Evolutionary conservation across 2,113 vertebrate species (phyloP), one percentile per base, ranked within the genome.

Genomic region (Trichechus manatus): DNA sequence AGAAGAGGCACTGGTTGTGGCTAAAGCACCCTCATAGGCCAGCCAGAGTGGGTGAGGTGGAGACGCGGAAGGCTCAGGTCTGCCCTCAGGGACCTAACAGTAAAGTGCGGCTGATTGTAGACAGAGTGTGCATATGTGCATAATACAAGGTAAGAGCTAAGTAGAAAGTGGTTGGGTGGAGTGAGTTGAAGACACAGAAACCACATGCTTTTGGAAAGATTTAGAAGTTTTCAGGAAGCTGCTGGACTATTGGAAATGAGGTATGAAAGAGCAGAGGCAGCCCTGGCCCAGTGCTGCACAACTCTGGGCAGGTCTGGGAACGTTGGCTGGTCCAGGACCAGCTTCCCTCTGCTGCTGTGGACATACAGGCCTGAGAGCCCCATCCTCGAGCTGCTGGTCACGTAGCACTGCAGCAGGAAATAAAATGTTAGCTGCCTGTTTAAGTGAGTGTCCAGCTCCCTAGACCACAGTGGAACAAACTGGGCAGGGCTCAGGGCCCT

Each of bases 151-250:
- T 31, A 88, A 89, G 83, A 66, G 19, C 66, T 83, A 90, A 86
- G 47, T 31, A 70, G 4, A 22, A 11, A 82, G 39, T 92, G 3
- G 72, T 74, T 74, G 39, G 29, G 13, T 19, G 23, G 64, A 29
- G 23, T 80, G 42, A 96, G 20, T 92, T 93, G 86, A 91, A 72
- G 72, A 91, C 25, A 59, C 14, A 93, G 42, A 92, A 91, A 75
- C 64, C 31, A 92, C 3, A 20, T 85, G 64, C 23, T 78, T 66
- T 87, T 87, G 53, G 82, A 63, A 94, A 93, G 22, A 22, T 75
- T 79, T 92, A 79, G 33, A 74, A 15, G 17, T 87, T 81, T 97
- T 92, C 39, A 56, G 59, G 81, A 68, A 90, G 56, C 22, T 74
- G 23, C 50, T 96, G 11, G 47, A 61, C 42, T 89, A 10, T 82